A percentile compares a stretch with the other conserved stretches of the same genome.
phyloP scores from a whole-genome alignment of 2,797 vertebrate species.

The Notolepis coatsorum region DNA sequence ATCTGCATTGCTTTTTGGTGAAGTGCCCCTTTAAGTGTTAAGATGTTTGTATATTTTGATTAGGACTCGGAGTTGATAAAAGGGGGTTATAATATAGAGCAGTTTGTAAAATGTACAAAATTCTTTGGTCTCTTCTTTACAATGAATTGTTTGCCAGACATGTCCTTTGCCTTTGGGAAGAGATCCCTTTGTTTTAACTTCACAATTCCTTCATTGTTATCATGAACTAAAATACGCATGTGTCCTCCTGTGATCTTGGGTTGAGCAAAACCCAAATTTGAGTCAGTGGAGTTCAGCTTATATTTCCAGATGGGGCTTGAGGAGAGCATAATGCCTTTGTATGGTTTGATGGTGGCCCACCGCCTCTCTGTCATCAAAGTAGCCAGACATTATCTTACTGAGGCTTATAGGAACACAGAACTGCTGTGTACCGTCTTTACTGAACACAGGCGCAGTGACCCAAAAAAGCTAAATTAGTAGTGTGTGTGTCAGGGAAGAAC shows the following conservation, averaged over 20 bases:
- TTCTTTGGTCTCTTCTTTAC: not conserved
- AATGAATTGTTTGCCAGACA: not conserved
- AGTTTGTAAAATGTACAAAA: not conserved
- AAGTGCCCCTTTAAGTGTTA: too few relatives aligned
- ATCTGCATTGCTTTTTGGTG: too few relatives aligned
- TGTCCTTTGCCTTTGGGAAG: not conserved
- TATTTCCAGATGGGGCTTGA: not conserved
- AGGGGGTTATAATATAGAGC: too few relatives aligned
- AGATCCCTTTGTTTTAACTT: too few relatives aligned
- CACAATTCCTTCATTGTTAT: too few relatives aligned
- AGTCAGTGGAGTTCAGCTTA: not conserved
- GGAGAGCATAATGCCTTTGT: constrained; percentile 5
- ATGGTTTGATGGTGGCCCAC: not conserved
- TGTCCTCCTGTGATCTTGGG: too few relatives aligned
- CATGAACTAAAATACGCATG: not conserved
- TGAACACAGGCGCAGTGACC: constrained; percentile 28
- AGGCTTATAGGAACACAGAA: constrained; percentile 4
- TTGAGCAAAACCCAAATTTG: too few relatives aligned
- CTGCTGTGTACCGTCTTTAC: not conserved
- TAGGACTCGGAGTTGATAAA: too few relatives aligned
- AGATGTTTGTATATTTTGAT: too few relatives aligned
- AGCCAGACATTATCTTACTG: constrained; percentile 6
- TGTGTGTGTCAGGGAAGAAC: constrained; percentile 26
- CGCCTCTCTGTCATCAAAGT: constrained; percentile 1
- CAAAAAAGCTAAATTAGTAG: not conserved